Percentiles rank a stretch among this genome's conserved stretches.
These are phyloP conservation scores for Apodemia hepburni DNA, from an alignment of 2,888 invertebrate species.

Conservation along the genomic window DNA sequence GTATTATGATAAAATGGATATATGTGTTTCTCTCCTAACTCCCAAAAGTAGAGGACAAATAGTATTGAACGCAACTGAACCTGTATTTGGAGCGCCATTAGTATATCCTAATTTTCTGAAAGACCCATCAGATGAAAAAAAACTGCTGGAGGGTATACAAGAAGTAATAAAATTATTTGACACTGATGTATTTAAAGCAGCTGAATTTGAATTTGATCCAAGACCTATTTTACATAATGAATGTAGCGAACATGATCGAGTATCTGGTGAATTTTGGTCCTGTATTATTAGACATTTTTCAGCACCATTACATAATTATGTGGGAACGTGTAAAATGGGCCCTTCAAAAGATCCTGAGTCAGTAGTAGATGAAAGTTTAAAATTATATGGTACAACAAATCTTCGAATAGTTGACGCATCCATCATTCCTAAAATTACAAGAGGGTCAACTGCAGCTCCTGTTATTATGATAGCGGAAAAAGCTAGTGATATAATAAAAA, in stretches of 20 bases:
- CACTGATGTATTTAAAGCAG: slow-evolving; percentile 63
- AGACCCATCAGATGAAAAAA: slow-evolving; percentile 55
- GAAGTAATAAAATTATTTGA: slow-evolving; percentile 65
- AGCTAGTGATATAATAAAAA: slow-evolving; percentile 72
- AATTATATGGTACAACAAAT: slow-evolving; percentile 58
- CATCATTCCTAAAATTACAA: slow-evolving; percentile 65
- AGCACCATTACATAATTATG: slow-evolving; percentile 66
- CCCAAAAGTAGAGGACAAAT: slow-evolving; percentile 68
- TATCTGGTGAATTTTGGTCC: slow-evolving; percentile 64
- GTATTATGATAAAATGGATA: slow-evolving; percentile 68
- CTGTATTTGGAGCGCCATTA: slow-evolving; percentile 59
- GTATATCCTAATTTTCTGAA: slow-evolving; percentile 70
- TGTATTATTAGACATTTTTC: slow-evolving; percentile 72
- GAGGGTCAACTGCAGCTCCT: slow-evolving; percentile 68
- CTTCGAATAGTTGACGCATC: slow-evolving; percentile 67
- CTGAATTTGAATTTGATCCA: slow-evolving; percentile 64
- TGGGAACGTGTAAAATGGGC: slow-evolving; percentile 73
- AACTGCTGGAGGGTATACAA: slow-evolving; percentile 64
- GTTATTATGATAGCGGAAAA: slow-evolving; percentile 76
- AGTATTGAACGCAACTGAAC: slow-evolving; percentile 59
- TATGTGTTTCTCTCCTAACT: slow-evolving; percentile 64
- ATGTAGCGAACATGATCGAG: slow-evolving; percentile 59
- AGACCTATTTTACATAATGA: slow-evolving; percentile 59
- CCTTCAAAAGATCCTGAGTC: slow-evolving; percentile 56
- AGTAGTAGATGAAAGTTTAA: slow-evolving; percentile 59